phyloP scores from a whole-genome alignment of 2,113 vertebrate genomes.

The Oreochromis aureus region DNA sequence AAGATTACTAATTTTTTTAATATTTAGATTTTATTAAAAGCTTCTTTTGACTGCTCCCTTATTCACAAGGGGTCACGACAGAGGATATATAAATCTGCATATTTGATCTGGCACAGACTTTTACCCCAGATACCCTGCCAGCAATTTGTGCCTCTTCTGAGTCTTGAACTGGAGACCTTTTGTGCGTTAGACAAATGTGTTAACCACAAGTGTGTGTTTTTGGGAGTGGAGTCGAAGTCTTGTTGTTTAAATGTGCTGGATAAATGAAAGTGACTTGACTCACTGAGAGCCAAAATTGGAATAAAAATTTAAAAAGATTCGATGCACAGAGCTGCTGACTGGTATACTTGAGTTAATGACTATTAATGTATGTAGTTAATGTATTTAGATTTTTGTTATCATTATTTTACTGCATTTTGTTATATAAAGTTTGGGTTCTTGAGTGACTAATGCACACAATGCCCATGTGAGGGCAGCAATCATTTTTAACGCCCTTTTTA shows the following conservation, averaged over 20 bases:
- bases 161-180: neutral
- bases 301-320: neutral
- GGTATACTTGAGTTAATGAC: neutral
- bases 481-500: neutral
- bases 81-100: neutral
- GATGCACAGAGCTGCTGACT: neutral
- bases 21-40: neutral
- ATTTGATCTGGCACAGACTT: neutral
- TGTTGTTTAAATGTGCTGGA: neutral
- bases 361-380: neutral
- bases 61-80: neutral
- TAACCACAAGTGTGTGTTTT: neutral
- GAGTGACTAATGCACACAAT: neutral
- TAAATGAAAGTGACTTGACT: neutral
- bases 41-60: neutral
- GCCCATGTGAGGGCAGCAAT: slow-evolving; percentile 5
- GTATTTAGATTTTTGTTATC: neutral
- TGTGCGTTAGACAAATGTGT: neutral
- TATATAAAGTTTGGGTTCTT: no score
- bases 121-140: neutral
- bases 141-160: neutral
- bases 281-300: neutral
- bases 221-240: neutral
- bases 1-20: neutral
- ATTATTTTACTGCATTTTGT: neutral